Conservation (phyloP, 92 coral and sea anemone species). For the Nematostella vectensis region DNA sequence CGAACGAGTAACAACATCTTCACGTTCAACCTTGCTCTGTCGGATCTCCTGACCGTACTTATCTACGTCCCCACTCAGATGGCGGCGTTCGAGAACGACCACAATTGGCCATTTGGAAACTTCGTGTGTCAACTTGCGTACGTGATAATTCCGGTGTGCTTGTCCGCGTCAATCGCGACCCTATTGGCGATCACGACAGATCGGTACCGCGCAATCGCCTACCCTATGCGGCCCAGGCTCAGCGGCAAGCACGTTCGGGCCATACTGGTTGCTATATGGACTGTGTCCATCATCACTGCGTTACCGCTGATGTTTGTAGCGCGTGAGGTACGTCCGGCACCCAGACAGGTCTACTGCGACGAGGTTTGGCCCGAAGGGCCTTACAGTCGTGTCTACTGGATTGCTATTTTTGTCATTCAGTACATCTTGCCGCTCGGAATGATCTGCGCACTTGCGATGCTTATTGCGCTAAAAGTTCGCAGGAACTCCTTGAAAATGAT, state of each 20-base stretch:
- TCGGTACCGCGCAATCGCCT: conserved; percentile 82
- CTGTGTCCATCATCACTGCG: conserved; percentile 50
- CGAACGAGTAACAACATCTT: conserved; percentile 83
- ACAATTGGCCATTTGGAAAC: conserved; percentile 88
- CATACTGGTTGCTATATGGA: conserved; percentile 68
- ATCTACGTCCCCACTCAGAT: conserved; percentile 86
- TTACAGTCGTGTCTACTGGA: conserved; percentile 66
- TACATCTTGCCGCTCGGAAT: conserved; percentile 67
- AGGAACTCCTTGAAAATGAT: conserved; percentile 46
- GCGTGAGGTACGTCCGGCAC: conserved; percentile 36
- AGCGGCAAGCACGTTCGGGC: conserved; percentile 47
- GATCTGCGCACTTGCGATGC: conserved; percentile 55
- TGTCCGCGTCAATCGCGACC: conserved; percentile 79
- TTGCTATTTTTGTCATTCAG: conserved; percentile 82
- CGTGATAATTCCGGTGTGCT: conserved; percentile 60
- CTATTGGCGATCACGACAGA: conserved; percentile 85
- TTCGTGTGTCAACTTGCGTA: conserved; percentile 75
- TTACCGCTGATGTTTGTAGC: conserved; percentile 56
- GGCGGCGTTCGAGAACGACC: conserved; percentile 95
- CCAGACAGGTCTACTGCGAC: conserved; percentile 69
- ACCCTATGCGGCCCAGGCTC: conserved; percentile 79
- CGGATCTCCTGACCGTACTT: conserved; percentile 72
- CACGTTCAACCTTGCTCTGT: conserved; percentile 84
- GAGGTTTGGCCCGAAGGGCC: conserved; percentile 65
- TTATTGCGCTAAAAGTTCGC: conserved; percentile 55